Evolutionary conservation across 2,888 invertebrate genomes (phyloP).

Genomic region (Drosophila lacicola): DNA sequence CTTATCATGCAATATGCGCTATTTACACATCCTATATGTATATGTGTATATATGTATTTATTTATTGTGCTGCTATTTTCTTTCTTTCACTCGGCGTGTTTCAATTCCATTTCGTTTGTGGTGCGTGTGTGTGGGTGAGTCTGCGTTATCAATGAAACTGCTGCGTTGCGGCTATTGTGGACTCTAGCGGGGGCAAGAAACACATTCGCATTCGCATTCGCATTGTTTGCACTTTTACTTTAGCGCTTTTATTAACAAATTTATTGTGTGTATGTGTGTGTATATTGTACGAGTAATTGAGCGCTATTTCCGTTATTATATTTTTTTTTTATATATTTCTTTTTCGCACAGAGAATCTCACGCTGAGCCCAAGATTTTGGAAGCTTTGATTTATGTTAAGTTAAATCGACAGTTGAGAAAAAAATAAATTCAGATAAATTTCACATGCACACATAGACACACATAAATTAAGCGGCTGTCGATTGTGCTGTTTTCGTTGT

Average conservation of each 20-base stretch:
- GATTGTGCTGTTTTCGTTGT: conserved; percentile 33
- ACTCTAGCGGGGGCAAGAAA: conserved; percentile 27
- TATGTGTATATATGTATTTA: neutral
- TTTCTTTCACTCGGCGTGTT: conserved; percentile 58
- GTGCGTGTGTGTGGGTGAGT: conserved; percentile 36
- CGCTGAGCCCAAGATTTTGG: conserved; percentile 46
- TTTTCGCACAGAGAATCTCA: conserved; percentile 36
- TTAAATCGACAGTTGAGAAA: conserved; percentile 46
- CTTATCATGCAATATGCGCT: conserved; percentile 37
- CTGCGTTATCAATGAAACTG: conserved; percentile 71
- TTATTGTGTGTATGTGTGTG: conserved; percentile 48
- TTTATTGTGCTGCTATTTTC: conserved; percentile 40
- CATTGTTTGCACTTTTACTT: conserved; percentile 80
- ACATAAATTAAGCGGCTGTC: conserved; percentile 23
- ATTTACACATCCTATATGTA: conserved; percentile 26
- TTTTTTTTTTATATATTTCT: neutral
- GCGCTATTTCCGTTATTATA: conserved; percentile 66
- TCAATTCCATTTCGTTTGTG: conserved; percentile 65
- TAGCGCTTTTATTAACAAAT: conserved; percentile 71
- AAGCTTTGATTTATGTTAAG: conserved; percentile 57
- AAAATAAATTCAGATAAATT: conserved; percentile 45
- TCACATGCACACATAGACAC: conserved; percentile 19
- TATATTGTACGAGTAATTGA: conserved; percentile 70
- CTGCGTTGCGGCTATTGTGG: conserved; percentile 36
- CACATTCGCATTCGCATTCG: conserved; percentile 46